phyloP scores from a whole-genome alignment of 2,888 invertebrate genomes.

The Calameuta idolon region DNA sequence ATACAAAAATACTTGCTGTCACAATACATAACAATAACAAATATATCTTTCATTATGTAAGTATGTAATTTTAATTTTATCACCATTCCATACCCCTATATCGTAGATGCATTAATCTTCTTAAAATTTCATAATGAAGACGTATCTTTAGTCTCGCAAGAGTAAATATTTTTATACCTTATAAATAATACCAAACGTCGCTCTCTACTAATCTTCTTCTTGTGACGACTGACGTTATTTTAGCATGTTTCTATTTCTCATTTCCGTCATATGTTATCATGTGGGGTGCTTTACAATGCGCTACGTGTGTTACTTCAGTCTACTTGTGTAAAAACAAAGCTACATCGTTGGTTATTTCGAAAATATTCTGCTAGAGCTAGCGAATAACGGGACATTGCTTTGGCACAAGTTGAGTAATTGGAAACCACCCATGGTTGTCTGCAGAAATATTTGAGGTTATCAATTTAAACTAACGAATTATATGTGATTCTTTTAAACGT shows the following conservation, averaged over 20 bases:
- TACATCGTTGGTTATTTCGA: too few species aligned
- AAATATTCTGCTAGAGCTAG: too few species aligned
- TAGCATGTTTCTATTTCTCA: neutral
- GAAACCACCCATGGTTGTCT: too few species aligned
- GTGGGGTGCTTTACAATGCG: too few species aligned
- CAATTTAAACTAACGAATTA: too few species aligned
- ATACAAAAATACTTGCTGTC: constrained; percentile 28
- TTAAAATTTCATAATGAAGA: neutral
- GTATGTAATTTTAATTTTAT: constrained; percentile 18
- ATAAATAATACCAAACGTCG: neutral
- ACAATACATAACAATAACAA: constrained; percentile 26
- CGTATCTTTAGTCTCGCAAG: neutral
- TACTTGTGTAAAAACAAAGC: too few species aligned
- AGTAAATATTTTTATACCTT: neutral
- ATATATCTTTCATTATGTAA: constrained; percentile 31
- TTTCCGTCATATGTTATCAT: neutral
- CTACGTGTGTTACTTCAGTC: too few species aligned
- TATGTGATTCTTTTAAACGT: too few species aligned
- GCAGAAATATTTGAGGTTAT: too few species aligned
- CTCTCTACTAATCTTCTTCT: neutral
- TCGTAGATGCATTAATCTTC: neutral
- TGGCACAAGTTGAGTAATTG: too few species aligned
- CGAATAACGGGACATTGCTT: too few species aligned
- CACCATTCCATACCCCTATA: neutral
- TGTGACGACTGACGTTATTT: neutral